A percentile compares a stretch with the other conserved stretches of the same genome.
phyloP scores from a whole-genome alignment of 2,797 vertebrate genomes.

The Synanceia verrucosa region DNA sequence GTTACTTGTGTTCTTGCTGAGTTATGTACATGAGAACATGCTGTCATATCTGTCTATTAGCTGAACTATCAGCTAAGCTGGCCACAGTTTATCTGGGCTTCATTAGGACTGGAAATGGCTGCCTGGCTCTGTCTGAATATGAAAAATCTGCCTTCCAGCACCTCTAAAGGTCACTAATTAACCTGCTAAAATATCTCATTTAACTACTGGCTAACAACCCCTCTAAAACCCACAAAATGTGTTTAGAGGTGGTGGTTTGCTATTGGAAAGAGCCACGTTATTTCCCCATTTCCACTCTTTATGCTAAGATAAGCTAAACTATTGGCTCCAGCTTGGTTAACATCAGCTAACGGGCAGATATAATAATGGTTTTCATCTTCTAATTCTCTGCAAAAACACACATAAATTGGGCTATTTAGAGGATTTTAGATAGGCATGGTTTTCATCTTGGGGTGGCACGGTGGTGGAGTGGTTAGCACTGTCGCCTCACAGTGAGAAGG shows the following conservation, averaged over 20 bases:
- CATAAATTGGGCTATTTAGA: not conserved
- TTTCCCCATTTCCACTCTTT: not conserved
- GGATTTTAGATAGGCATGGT: not conserved
- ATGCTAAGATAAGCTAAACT: not conserved
- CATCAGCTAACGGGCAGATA: not conserved
- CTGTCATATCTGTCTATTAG: not conserved
- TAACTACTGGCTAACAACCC: not conserved
- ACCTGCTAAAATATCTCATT: not conserved
- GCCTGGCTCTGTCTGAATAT: not conserved
- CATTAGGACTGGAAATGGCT: not conserved
- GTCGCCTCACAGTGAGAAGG: no score
- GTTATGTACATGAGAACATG: not conserved
- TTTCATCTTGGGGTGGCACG: no score
- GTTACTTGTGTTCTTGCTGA: not conserved
- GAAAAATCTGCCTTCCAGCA: not conserved
- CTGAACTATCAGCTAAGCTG: not conserved
- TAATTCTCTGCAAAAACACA: not conserved
- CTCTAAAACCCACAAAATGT: not conserved
- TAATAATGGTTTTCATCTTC: not conserved
- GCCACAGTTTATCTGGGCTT: not conserved
- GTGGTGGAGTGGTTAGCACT: no score
- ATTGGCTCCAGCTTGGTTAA: not conserved
- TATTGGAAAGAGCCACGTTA: not conserved
- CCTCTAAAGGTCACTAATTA: not conserved
- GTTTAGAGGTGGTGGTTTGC: not conserved